Evolutionary conservation across 1,140 invertebrate species (phyloP).

Genomic region (Ptiloglossa arizonensis): DNA sequence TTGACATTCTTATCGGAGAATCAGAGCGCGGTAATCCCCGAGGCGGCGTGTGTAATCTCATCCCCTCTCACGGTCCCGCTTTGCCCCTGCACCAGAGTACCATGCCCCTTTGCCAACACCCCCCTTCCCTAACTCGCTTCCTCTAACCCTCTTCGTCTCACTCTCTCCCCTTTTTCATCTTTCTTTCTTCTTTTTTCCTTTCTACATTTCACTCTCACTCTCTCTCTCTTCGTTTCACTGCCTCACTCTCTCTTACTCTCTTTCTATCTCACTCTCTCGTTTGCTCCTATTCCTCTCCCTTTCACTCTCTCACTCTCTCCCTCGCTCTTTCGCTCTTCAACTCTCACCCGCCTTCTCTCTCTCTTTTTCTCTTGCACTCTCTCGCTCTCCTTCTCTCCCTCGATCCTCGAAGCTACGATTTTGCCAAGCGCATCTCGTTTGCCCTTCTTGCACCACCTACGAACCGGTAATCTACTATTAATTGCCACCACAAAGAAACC

Average conservation of each 20-base stretch:
- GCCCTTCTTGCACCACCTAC: conserved; percentile 53
- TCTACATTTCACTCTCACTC: no score
- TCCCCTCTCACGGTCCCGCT: conserved; percentile 45
- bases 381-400: neutral
- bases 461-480: conserved; percentile 80
- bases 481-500: conserved; percentile 79
- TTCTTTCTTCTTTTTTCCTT: neutral
- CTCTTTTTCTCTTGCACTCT: neutral
- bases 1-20: conserved; percentile 79
- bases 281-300: no score
- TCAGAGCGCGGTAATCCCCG: conserved; percentile 79
- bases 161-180: neutral
- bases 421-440: conserved; percentile 39
- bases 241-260: conserved; percentile 36
- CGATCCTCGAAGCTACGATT: neutral
- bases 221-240: no score
- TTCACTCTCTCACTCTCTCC: no score
- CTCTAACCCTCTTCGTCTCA: conserved; percentile 25
- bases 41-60: conserved; percentile 77
- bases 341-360: neutral
- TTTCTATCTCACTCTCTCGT: neutral
- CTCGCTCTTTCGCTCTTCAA: conserved; percentile 39
- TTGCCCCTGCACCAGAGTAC: conserved; percentile 34
- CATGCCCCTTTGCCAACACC: conserved; percentile 59
- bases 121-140: conserved; percentile 50